These are phyloP conservation scores for Drosophila kikkawai DNA, from an alignment of 1,140 invertebrate species.

Conservation along the genomic window DNA sequence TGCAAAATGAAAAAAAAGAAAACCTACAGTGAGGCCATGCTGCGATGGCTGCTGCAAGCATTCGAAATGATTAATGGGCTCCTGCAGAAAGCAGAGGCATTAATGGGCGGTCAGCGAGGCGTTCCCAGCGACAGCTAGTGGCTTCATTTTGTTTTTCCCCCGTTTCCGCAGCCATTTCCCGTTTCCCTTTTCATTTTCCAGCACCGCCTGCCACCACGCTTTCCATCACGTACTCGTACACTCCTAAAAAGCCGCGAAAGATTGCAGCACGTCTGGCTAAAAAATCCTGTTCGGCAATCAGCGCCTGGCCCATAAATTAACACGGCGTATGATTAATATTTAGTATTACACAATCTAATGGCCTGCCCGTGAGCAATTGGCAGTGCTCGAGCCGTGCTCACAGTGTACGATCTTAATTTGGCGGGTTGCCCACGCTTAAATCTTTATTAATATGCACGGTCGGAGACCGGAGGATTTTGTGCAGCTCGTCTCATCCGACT, in stretches of 20 bases:
- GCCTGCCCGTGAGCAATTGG: slow-evolving; percentile 65
- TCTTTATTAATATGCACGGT: slow-evolving; percentile 80
- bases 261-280: slow-evolving; percentile 63
- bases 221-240: slow-evolving; percentile 32
- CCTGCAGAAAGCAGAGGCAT: slow-evolving; percentile 55
- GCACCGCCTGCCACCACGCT: slow-evolving; percentile 7
- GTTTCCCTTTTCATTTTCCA: slow-evolving; percentile 13
- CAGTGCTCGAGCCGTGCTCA: slow-evolving; percentile 46
- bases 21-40: slow-evolving; percentile 20
- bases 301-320: slow-evolving; percentile 67
- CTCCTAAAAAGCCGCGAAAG: slow-evolving; percentile 37
- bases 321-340: slow-evolving; percentile 76
- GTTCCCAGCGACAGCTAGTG: slow-evolving; percentile 48
- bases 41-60: slow-evolving; percentile 65
- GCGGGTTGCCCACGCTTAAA: slow-evolving; percentile 59
- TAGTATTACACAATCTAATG: slow-evolving; percentile 78
- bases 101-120: slow-evolving; percentile 73
- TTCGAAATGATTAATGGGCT: slow-evolving; percentile 77
- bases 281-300: slow-evolving; percentile 61
- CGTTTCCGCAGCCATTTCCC: slow-evolving; percentile 14
- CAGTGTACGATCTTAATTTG: slow-evolving; percentile 70
- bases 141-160: slow-evolving; percentile 63
- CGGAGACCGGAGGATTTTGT: slow-evolving; percentile 39
- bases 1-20: slow-evolving; percentile 1
- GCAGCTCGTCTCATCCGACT: slow-evolving; percentile 42